A percentile compares a stretch with the other conserved stretches of the same genome.
phyloP scores from a whole-genome alignment of 1,140 invertebrate genomes.

The Leptonema lineaticorne region DNA sequence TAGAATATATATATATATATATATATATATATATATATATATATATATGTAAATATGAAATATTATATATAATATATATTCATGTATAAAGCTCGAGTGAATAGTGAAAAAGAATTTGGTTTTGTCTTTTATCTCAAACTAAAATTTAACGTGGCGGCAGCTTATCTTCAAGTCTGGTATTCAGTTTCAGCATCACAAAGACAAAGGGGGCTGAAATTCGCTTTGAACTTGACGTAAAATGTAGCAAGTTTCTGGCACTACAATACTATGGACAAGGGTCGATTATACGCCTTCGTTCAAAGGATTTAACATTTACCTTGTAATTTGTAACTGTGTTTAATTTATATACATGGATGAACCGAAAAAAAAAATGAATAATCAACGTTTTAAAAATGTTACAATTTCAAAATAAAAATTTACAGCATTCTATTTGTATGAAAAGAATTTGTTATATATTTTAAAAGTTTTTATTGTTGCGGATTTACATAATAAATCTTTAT shows the following conservation, averaged over 20 bases:
- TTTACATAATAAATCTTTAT: too few relatives aligned
- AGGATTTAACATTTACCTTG: slow-evolving; percentile 9
- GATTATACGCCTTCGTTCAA: slow-evolving; percentile 5
- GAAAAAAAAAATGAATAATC: too few relatives aligned
- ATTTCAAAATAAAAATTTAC: too few relatives aligned
- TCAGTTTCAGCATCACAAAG: slow-evolving; percentile 3
- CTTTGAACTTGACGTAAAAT: slow-evolving; percentile 8
- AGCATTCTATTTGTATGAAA: too few relatives aligned
- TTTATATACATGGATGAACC: too few relatives aligned
- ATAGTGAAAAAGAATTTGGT: neutral
- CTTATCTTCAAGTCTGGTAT: slow-evolving; percentile 11
- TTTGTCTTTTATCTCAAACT: neutral
- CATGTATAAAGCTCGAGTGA: neutral
- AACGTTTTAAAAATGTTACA: too few relatives aligned
- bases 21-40: neutral
- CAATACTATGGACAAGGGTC: slow-evolving; percentile 14
- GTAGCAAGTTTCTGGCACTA: slow-evolving; percentile 4
- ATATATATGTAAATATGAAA: neutral
- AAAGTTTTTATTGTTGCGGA: too few relatives aligned
- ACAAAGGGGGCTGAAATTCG: slow-evolving; percentile 10
- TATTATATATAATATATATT: too few relatives aligned
- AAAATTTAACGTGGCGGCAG: neutral
- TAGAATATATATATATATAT: neutral
- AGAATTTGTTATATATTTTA: too few relatives aligned
- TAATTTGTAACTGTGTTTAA: slow-evolving; percentile 4